Percentiles rank a stretch among this genome's conserved stretches.
phyloP scores from a whole-genome alignment of 1,140 invertebrate species.

The Pseudomyrmex concolor region DNA sequence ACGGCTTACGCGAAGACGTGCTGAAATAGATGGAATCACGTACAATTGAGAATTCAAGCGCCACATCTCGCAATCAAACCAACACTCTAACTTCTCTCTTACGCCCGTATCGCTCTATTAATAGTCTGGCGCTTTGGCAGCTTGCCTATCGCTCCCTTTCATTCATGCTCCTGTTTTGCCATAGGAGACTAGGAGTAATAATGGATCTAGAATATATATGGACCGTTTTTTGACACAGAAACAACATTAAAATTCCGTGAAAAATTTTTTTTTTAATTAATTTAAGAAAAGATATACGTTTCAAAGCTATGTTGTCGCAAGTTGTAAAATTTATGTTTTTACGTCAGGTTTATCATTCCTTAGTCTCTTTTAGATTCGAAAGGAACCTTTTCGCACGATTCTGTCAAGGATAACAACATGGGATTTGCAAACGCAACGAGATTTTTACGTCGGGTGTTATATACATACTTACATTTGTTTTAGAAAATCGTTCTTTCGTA shows the following conservation, averaged over 20 bases:
- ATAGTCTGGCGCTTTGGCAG: slow-evolving; percentile 75
- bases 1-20: neutral
- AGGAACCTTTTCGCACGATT: slow-evolving; percentile 32
- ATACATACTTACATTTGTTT: slow-evolving; percentile 39
- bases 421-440: slow-evolving; percentile 31
- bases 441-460: slow-evolving; percentile 34
- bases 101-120: slow-evolving; percentile 72
- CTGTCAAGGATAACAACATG: slow-evolving; percentile 39
- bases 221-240: slow-evolving; percentile 24
- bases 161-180: slow-evolving; percentile 74
- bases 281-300: neutral
- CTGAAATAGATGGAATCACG: slow-evolving; percentile 44
- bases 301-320: neutral
- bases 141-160: slow-evolving; percentile 77
- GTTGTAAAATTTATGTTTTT: neutral
- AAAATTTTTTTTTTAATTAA: neutral
- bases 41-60: slow-evolving; percentile 35
- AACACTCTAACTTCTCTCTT: slow-evolving; percentile 46
- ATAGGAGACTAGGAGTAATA: slow-evolving; percentile 65
- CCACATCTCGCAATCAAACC: slow-evolving; percentile 50
- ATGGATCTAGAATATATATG: slow-evolving; percentile 65
- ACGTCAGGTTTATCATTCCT: slow-evolving; percentile 3
- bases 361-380: slow-evolving; percentile 41
- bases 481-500: slow-evolving; percentile 57
- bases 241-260: neutral